Base-by-base conservation (phyloP, 2,888 invertebrate species). In the Brachyptera risi region DNA sequence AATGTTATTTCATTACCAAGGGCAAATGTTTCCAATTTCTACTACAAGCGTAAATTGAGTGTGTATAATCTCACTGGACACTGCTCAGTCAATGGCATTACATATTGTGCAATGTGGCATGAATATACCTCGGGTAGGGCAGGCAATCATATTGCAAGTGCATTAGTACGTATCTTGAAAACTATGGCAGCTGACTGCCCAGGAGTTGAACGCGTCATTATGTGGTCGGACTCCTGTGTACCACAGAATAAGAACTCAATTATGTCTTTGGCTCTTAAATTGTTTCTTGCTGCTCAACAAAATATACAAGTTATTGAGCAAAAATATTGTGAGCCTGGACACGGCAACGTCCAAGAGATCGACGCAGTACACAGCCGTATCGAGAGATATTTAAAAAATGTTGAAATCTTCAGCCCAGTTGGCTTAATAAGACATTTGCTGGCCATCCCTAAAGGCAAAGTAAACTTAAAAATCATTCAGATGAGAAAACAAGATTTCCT, bases 401-500 rank as follows among this genome's bases (percentile, higher is more conserved):
- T 2, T 9, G 44, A 44, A 5, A 44, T 44, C 17, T 44, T 19
- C 11, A 44, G 44, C 21, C 44, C 51, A 19, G 15, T 44, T 2
- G 21, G 44, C 19, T 19, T 44, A 17, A 11, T 44, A 4, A 44
- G 21, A 21, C 11, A 15, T 19, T 44, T 44, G 19, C 19, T 44
- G 11, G 44, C 44, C 11, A 44, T 44, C 21, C 44, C 44, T 4
- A 44, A 44, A 11, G 44, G 44, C 3, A 44, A 44, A 3, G 44
- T 44, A 11, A 31, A 31, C 11, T 19, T 54, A 17, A 17, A 37
- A n/a, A 17, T 54, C 4, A 54, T 37, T 35, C 35, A 37, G n/a
- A 35, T 54, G 35, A 35, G 37, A 3, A 35, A 21, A 13, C 35
- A 31, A 5, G 35, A 54, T 13, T 54, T 37, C 37, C 69, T 81